phyloP scores from a whole-genome alignment of 2,888 invertebrate genomes.

The Apocheima hispidaria region DNA sequence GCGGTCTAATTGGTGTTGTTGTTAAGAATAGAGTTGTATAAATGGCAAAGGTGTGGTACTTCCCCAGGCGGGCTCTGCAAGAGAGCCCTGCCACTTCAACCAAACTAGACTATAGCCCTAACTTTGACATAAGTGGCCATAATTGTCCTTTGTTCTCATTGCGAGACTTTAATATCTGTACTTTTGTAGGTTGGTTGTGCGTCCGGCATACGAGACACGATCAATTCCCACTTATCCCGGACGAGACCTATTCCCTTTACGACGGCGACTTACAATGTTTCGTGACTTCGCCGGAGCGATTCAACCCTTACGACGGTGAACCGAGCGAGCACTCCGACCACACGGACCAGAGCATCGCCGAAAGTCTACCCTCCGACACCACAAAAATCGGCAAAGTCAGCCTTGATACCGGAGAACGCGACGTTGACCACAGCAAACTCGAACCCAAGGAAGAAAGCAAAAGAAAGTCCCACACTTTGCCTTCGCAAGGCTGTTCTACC shows the following conservation, averaged over 20 bases:
- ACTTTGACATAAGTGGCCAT: no score
- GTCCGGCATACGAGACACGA: constrained; percentile 92
- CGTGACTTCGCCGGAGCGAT: constrained; percentile 71
- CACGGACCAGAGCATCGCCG: constrained; percentile 78
- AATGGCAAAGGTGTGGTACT: no score
- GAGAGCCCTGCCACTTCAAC: no score
- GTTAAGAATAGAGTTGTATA: no score
- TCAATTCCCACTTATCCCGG: constrained; percentile 91
- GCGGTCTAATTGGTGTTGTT: no score
- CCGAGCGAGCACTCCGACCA: constrained; percentile 80
- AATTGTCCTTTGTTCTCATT: no score
- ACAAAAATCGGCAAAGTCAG: constrained; percentile 60
- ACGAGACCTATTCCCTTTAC: constrained; percentile 85
- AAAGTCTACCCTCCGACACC: constrained; percentile 73
- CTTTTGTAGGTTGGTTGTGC: constrained; percentile 88
- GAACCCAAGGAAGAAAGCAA: constrained; percentile 65
- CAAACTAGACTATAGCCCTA: no score
- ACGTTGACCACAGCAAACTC: constrained; percentile 63
- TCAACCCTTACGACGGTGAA: constrained; percentile 70
- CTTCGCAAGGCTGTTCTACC: constrained; percentile 80
- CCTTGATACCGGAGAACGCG: constrained; percentile 65
- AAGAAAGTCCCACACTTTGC: constrained; percentile 85
- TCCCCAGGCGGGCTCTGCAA: no score
- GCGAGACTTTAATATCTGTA: background rate
- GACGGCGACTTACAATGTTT: constrained; percentile 68